These are phyloP conservation scores for Pseudachorutes palmiensis DNA, from an alignment of 1,140 invertebrate species.

Conservation along the genomic window DNA sequence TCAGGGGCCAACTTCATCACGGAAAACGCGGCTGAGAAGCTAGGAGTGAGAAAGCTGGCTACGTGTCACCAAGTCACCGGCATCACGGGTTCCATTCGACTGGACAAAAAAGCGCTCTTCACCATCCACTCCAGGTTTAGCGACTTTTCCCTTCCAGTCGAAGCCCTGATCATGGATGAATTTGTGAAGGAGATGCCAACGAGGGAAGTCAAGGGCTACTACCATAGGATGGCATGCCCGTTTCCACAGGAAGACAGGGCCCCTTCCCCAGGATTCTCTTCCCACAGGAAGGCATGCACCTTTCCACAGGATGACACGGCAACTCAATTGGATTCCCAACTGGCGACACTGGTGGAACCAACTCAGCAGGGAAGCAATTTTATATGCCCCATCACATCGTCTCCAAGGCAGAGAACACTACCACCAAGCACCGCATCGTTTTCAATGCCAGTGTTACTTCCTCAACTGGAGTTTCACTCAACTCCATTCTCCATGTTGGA, in stretches of 20 bases:
- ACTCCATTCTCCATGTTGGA: constrained; percentile 41
- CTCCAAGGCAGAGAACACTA: constrained; percentile 32
- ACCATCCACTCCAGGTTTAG: background rate
- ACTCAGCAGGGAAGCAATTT: no score
- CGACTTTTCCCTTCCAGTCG: background rate
- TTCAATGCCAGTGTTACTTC: constrained; percentile 43
- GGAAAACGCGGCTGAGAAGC: background rate
- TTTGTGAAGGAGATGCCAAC: background rate
- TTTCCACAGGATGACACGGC: background rate
- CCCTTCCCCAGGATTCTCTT: no score
- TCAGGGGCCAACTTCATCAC: constrained; percentile 8
- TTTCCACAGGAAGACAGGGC: background rate
- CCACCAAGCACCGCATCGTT: constrained; percentile 41
- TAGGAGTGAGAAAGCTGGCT: background rate
- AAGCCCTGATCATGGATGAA: background rate
- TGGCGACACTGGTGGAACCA: no score
- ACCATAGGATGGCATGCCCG: background rate
- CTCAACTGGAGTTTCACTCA: constrained; percentile 40
- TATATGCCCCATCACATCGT: constrained; percentile 42
- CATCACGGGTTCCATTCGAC: background rate
- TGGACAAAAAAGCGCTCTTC: background rate
- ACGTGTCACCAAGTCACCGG: background rate
- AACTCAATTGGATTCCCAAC: background rate
- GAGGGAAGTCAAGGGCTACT: background rate
- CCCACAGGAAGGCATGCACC: no score